A percentile compares a stretch with the other conserved stretches of the same genome.
Evolutionary conservation across 2,113 vertebrate species (phyloP).

Genomic region (Cettia cetti): DNA sequence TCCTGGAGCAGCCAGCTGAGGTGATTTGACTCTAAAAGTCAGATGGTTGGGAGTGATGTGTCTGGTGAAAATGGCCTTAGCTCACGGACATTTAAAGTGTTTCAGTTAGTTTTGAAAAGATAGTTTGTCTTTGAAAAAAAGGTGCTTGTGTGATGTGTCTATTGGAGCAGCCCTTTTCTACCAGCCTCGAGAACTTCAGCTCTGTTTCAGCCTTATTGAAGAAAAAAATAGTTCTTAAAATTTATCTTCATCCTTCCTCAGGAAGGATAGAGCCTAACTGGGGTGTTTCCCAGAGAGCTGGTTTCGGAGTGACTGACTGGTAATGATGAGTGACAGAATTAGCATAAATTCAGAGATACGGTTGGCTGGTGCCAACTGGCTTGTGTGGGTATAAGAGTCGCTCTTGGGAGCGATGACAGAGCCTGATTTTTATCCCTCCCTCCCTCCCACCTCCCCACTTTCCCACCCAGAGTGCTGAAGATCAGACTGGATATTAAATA

Average conservation of each 20-base stretch:
- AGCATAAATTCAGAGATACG: conserved; percentile 29
- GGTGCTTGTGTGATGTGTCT: background rate
- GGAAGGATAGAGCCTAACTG: background rate
- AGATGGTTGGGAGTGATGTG: background rate
- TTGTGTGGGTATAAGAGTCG: background rate
- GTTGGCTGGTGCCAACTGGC: conserved; percentile 28
- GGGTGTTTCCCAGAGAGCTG: conserved; percentile 44
- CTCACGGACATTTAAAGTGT: background rate
- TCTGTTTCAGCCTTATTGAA: background rate
- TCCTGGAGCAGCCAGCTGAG: background rate
- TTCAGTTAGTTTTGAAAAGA: background rate
- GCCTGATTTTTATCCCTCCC: conserved; percentile 30
- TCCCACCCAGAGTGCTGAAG: conserved; percentile 3
- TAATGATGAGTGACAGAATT: conserved; percentile 53
- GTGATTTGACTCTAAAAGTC: background rate
- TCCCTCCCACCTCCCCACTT: background rate
- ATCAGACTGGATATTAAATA: background rate
- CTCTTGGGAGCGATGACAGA: background rate
- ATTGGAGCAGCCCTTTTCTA: background rate
- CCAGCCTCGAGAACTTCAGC: background rate
- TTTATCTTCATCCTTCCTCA: background rate
- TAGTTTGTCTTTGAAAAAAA: background rate
- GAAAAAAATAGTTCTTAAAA: background rate
- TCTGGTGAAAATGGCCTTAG: background rate
- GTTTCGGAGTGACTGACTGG: conserved; percentile 7